These are phyloP conservation scores for Apostichopus californicus DNA, from an alignment of 35 echinoderm and acorn worm species.

Conservation along the genomic window DNA sequence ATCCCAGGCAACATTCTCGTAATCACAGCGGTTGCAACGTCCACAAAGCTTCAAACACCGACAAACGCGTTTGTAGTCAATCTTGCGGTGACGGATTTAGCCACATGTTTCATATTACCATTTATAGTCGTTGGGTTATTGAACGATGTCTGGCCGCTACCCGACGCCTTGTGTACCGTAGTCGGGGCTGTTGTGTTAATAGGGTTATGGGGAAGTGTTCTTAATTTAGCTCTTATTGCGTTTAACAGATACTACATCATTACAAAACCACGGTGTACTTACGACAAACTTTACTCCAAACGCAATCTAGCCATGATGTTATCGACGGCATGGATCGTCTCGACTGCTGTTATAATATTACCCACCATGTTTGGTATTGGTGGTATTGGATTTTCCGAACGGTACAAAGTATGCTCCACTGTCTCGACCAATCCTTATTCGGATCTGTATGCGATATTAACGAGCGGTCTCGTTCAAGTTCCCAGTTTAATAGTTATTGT, in stretches of 20 bases:
- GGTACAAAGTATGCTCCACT: conserved; percentile 62
- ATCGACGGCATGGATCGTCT: conserved; percentile 48
- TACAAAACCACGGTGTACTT: not conserved
- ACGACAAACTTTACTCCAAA: conserved; percentile 14
- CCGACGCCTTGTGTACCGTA: conserved; percentile 32
- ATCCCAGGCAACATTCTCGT: conserved; percentile 59
- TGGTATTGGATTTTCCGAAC: conserved; percentile 46
- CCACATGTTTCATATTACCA: conserved; percentile 7
- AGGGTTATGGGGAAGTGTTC: conserved; percentile 56
- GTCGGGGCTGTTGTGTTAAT: conserved; percentile 34
- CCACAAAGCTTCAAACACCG: not conserved
- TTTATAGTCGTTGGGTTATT: not conserved
- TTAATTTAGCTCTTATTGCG: conserved; percentile 73
- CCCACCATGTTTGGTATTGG: conserved; percentile 53
- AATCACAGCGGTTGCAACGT: conserved; percentile 15
- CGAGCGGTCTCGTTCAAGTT: conserved; percentile 17
- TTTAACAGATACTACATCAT: conserved; percentile 67
- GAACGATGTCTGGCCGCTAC: conserved; percentile 71
- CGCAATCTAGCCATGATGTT: conserved; percentile 43
- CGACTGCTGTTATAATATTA: conserved; percentile 38
- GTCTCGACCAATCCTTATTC: conserved; percentile 49
- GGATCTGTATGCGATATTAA: conserved; percentile 30
- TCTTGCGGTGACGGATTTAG: conserved; percentile 15
- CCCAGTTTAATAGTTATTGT: conserved; percentile 50
- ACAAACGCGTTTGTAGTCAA: conserved; percentile 50